Evolutionary conservation across 2,888 invertebrate species (phyloP), one percentile per base, ranked within the genome.

Genomic region (Furcula furcula): DNA sequence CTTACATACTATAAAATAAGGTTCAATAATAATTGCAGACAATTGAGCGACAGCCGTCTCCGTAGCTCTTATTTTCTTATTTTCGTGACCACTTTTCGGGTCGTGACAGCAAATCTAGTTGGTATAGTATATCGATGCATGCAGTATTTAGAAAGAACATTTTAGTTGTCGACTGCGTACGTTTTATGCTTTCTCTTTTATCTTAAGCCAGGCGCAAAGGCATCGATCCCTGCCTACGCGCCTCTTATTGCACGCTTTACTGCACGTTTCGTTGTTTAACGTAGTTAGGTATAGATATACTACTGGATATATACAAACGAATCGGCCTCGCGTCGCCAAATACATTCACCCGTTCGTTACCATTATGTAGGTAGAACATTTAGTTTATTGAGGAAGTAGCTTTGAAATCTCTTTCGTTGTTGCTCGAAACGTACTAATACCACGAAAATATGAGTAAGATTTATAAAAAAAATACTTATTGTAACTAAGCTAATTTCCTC

Each of bases 201-300:
- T 55, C 53, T 65, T 59, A 40, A 35, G 40, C 55, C 53, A 51
- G 29, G 36, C 15, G 36, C 15, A 39, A 49, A 59, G 55, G 41
- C 55, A 58, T 53, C 51, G 54, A 57, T 56, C 44, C 41, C 47
- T 48, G 51, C 73, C 73, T 71, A 76, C 76, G 67, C 67, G 56
- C 60, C 60, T 46, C 47, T 35, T 49, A 58, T 54, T 65, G 65
- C 69, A 65, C 51, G 53, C 58, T 56, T 59, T 47, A 41, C 50
- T 60, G 49, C 49, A 53, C 43, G 48, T 44, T 43, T 20, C 15
- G 10, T 48, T 42, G 52, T 46, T 52, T 58, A 44, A 29, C 35
- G 40, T 55, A 42, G 40, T 36, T 45, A 44, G 43, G 38, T 49
- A 46, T 45, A 44, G 43, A 36, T 49, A 46, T 25, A 54, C 35